Evolutionary conservation across 2,113 vertebrate genomes (phyloP), one percentile per base, ranked within the genome.

Genomic region (Leptobrachium ailaonicum): DNA sequence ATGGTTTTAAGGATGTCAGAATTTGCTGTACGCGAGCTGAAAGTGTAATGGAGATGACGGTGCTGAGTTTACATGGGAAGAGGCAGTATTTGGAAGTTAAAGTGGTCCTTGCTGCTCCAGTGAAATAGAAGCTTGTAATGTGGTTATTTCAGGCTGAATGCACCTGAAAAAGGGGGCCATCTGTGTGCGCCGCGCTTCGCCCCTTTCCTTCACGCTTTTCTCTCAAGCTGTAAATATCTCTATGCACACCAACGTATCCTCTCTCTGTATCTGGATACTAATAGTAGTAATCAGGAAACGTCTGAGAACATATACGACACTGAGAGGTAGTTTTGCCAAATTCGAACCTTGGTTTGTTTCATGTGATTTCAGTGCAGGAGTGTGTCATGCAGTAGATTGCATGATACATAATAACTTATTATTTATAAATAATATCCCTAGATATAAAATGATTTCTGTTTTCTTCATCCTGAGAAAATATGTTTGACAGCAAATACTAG

Each of bases 61-160:
- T 14, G 2, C 3, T 42, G 42, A 41, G n/a, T 40, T 64, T 12
- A 14, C 8, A 6, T 41, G 56, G 44, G n/a, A 10, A 43, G 62
- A 12, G 62, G 6, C 44, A 10, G 11, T 20, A 13, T 66, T 64
- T 58, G 76, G 50, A 40, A 43, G 68, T 41, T 43, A 56, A 71
- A 4, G 41, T 11, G 77, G 43, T 54, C 13, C 56, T 50, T 58
- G 53, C 67, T 47, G 67, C 56, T 62, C 54, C 40, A 69, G 47
- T 79, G 42, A 68, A 66, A 73, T 40, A 40, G 77, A 73, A 73
- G 70, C 70, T 79, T 79, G 77, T 79, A 73, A 73, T 79, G 77
- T 58, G 12, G 70, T 79, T 79, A 79, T 7, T 79, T 79, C 77
- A 79, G 77, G 70, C 60, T 73, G 77, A 79, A 58, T 47, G 77